Percentiles rank a stretch among this genome's conserved stretches.
Evolutionary conservation across 2,797 vertebrate genomes (phyloP).

Genomic region (Anguilla obscura): DNA sequence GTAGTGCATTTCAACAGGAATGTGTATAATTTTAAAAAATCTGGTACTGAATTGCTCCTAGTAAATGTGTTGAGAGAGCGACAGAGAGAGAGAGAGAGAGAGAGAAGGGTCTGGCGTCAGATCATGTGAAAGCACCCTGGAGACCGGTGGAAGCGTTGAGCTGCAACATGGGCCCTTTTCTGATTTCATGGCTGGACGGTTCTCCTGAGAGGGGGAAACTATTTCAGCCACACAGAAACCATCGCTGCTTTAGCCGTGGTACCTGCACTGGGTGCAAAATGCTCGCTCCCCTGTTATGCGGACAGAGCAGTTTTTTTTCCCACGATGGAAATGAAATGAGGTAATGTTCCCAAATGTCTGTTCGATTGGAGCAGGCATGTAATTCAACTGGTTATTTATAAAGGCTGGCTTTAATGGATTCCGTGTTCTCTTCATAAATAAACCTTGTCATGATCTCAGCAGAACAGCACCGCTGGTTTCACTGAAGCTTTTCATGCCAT

Average conservation of each 20-base stretch:
- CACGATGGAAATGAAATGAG: neutral
- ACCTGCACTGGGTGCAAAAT: slow-evolving; percentile 29
- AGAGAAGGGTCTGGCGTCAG: slow-evolving; percentile 56
- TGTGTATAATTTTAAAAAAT: neutral
- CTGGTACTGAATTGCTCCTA: neutral
- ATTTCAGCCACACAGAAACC: slow-evolving; percentile 41
- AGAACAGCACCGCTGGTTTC: slow-evolving; percentile 7
- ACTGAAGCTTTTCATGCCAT: neutral
- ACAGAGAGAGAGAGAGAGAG: slow-evolving; percentile 21
- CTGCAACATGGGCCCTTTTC: slow-evolving; percentile 66
- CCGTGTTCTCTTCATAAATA: slow-evolving; percentile 51
- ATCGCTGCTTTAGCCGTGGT: slow-evolving; percentile 37
- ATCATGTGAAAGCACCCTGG: slow-evolving; percentile 57
- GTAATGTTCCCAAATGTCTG: slow-evolving; percentile 44
- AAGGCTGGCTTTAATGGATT: slow-evolving; percentile 63
- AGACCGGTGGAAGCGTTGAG: slow-evolving; percentile 60
- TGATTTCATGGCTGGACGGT: slow-evolving; percentile 73
- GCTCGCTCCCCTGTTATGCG: slow-evolving; percentile 24
- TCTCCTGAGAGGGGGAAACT: slow-evolving; percentile 54
- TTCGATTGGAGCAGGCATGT: slow-evolving; percentile 55
- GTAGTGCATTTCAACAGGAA: neutral
- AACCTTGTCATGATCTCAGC: neutral
- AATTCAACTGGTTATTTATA: slow-evolving; percentile 69
- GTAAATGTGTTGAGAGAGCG: neutral
- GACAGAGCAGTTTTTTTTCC: slow-evolving; percentile 10